phyloP scores from a whole-genome alignment of 2,113 vertebrate genomes.

The Amazona guildingii region DNA sequence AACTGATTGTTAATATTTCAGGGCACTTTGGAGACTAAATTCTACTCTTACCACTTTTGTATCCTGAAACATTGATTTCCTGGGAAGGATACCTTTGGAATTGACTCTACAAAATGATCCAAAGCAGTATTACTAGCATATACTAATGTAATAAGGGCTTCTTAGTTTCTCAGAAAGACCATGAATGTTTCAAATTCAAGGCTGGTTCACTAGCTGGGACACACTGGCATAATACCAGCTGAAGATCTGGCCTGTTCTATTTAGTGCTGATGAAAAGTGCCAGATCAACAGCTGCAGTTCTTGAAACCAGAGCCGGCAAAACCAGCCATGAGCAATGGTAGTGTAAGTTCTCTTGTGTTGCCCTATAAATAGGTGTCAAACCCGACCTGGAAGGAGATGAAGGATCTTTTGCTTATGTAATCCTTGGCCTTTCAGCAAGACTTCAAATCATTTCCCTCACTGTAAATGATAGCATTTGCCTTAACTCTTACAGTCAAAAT shows the following conservation, averaged over 20 bases:
- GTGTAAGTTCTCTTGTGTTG: neutral
- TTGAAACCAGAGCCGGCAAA: neutral
- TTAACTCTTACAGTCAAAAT: neutral
- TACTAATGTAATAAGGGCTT: neutral
- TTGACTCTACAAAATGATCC: neutral
- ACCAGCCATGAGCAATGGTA: neutral
- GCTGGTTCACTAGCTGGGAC: neutral
- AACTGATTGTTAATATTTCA: slow-evolving; percentile 42
- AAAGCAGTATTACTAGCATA: neutral
- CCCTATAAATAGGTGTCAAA: neutral
- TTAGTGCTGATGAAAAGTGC: neutral
- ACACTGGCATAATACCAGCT: neutral
- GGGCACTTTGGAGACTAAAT: slow-evolving; percentile 10
- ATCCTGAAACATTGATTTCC: neutral
- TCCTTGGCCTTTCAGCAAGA: neutral
- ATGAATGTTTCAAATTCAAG: neutral
- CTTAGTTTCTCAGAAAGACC: neutral
- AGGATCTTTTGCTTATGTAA: neutral
- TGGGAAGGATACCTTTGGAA: neutral
- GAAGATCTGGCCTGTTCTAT: neutral
- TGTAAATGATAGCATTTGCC: neutral
- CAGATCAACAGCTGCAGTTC: neutral
- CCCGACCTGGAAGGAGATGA: neutral
- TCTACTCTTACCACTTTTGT: neutral
- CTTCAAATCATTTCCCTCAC: neutral